Percentiles rank a stretch among this genome's conserved stretches.
Conservation (phyloP, 2,797 vertebrate genomes). For the Acipenser transmontanus region DNA sequence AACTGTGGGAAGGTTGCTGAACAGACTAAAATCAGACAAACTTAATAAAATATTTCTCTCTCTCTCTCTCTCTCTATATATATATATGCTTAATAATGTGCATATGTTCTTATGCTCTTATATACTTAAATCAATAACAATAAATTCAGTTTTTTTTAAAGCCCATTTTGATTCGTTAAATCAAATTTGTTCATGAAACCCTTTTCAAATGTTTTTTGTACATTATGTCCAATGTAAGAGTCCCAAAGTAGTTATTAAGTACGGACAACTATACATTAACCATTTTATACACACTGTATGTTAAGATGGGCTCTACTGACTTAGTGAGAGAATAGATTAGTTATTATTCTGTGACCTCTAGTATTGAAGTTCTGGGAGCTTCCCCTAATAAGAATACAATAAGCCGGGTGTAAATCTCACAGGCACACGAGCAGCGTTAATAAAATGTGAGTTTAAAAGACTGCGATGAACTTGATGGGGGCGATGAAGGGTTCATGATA, state of each 20-base stretch:
- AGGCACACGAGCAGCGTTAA: background rate
- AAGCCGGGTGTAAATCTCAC: conserved; percentile 11
- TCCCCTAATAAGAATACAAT: conserved; percentile 6
- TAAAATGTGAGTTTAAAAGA: conserved; percentile 15
- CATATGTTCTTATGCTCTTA: no score
- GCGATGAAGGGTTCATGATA: conserved; percentile 43
- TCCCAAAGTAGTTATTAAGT: background rate
- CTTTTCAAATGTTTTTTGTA: no score
- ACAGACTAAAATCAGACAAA: no score
- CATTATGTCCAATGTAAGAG: no score
- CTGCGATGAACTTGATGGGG: conserved; percentile 31
- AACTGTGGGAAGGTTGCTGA: no score
- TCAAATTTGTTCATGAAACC: no score
- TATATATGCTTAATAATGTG: background rate
- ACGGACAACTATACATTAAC: background rate
- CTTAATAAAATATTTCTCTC: no score
- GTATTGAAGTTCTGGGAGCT: background rate
- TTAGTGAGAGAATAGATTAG: no score
- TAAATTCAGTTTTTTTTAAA: no score
- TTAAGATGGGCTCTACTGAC: background rate
- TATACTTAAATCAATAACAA: no score
- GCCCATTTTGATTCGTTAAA: no score
- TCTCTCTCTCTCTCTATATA: background rate
- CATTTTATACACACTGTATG: background rate
- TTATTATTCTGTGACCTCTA: background rate